Percentiles rank a stretch among this genome's conserved stretches.
Evolutionary conservation across 2,888 invertebrate species (phyloP).

Genomic region (Zelleria hepariella): DNA sequence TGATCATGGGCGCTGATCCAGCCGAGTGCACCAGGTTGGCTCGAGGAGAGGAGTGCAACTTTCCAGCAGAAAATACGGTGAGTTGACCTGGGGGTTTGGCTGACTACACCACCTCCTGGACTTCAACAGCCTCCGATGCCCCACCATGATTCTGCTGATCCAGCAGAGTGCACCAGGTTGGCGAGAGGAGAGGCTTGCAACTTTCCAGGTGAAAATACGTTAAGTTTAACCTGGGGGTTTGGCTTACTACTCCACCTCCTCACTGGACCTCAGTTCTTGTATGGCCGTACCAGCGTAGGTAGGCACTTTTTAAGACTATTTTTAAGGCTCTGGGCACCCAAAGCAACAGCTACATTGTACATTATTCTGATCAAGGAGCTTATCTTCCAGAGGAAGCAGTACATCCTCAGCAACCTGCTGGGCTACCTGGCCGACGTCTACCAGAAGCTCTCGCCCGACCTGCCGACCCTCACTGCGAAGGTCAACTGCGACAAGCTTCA

Average conservation of each 20-base stretch:
- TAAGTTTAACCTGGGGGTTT: slow-evolving; percentile 79
- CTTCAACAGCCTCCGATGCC: too few relatives aligned
- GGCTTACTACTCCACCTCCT: slow-evolving; percentile 73
- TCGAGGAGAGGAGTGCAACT: slow-evolving; percentile 57
- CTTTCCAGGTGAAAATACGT: too few relatives aligned
- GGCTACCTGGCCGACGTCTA: slow-evolving; percentile 33
- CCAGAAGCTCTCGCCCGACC: slow-evolving; percentile 32
- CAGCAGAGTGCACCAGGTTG: background rate
- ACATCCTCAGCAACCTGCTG: slow-evolving; percentile 33
- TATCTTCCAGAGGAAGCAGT: slow-evolving; percentile 29
- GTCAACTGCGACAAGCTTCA: slow-evolving; percentile 34
- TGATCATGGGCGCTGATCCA: slow-evolving; percentile 59
- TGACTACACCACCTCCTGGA: too few relatives aligned
- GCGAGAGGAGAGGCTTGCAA: too few relatives aligned
- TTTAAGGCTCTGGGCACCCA: too few relatives aligned
- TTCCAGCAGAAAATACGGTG: slow-evolving; percentile 66
- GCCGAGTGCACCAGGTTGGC: slow-evolving; percentile 70
- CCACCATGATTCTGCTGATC: background rate
- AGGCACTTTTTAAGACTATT: too few relatives aligned
- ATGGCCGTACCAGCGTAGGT: too few relatives aligned
- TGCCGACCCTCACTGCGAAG: slow-evolving; percentile 12
- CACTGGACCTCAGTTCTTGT: slow-evolving; percentile 64
- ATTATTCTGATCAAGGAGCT: background rate
- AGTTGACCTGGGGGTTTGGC: too few relatives aligned
- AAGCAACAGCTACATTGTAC: too few relatives aligned